Evolutionary conservation across 2,888 invertebrate species (phyloP), one percentile per base, ranked within the genome.

Genomic region (Acanthosepion pharaonis): DNA sequence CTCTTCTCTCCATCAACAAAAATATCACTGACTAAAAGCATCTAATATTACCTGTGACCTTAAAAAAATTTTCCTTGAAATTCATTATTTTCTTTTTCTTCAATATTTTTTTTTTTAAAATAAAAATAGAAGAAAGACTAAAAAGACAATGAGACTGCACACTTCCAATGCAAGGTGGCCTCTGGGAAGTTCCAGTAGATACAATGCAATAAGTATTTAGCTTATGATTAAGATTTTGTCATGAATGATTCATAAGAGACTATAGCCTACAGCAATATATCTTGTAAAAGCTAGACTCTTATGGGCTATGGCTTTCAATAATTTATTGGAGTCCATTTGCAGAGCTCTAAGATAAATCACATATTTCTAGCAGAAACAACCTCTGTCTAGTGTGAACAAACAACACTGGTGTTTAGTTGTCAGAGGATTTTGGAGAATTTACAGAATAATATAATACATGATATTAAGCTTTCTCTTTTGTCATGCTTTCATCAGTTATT

Each of bases 121-220:
- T 78, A 78, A n/a, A 78, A 78, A 78, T 78, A 5, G 78, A 78
- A 33, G 78, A 78, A n/a, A n/a, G 78, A n/a, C 11, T n/a, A 3
- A 33, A 78, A 78, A 15, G 11, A 78, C n/a, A 78, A 33, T 78
- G n/a, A 59, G 59, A 59, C 23, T 23, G 23, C 20, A 59, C 59
- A 23, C 59, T 9, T n/a, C 78, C 18, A 78, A n/a, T 78, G 78
- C 78, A 78, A 78, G 78, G 78, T 78, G 78, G 78, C 78, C 78
- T n/a, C n/a, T 11, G n/a, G n/a, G 78, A 33, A n/a, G 15, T 11
- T 78, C 18, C 78, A n/a, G n/a, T 33, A n/a, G 78, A 78, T 78
- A 78, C 78, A 78, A 78, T n/a, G n/a, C n/a, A 78, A 78, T 78
- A 78, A n/a, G 78, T 78, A 78, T 78, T 78, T 78, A 78, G 78